phyloP scores from a whole-genome alignment of 1,140 invertebrate genomes.

The Pectinophora gossypiella region DNA sequence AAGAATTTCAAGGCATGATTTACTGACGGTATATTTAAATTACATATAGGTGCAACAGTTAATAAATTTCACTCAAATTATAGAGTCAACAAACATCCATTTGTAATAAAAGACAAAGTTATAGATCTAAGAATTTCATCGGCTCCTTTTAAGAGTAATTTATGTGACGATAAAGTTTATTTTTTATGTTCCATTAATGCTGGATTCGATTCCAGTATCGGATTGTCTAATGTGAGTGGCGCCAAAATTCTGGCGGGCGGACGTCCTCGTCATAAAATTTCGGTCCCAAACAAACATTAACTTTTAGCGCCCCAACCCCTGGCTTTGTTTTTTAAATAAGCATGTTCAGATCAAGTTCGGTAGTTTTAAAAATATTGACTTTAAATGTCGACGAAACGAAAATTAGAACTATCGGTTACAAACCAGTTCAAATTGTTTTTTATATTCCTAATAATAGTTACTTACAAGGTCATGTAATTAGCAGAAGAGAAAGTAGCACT shows the following conservation, averaged over 20 bases:
- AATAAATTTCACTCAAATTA: constrained; percentile 57
- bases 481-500: too few relatives aligned
- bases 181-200: constrained; percentile 70
- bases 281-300: constrained; percentile 60
- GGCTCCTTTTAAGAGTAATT: constrained; percentile 65
- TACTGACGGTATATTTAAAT: constrained; percentile 34
- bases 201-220: constrained; percentile 61
- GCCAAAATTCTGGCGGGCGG: constrained; percentile 54
- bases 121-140: constrained; percentile 55
- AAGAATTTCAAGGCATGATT: constrained; percentile 36
- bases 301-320: constrained; percentile 49
- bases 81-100: constrained; percentile 45
- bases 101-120: constrained; percentile 58
- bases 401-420: constrained; percentile 1
- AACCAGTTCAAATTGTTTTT: too few relatives aligned
- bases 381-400: constrained; percentile 17
- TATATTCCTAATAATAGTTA: too few relatives aligned
- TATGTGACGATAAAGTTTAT: constrained; percentile 61
- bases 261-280: constrained; percentile 52
- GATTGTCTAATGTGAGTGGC: constrained; percentile 63
- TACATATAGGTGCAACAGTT: constrained; percentile 21
- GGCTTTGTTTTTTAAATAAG: constrained; percentile 60
- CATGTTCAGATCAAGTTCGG: constrained; percentile 40
- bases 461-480: too few relatives aligned
- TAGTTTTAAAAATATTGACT: constrained; percentile 51